These are phyloP conservation scores for Rhagoletis pomonella DNA, from an alignment of 1,140 invertebrate species.

Conservation along the genomic window DNA sequence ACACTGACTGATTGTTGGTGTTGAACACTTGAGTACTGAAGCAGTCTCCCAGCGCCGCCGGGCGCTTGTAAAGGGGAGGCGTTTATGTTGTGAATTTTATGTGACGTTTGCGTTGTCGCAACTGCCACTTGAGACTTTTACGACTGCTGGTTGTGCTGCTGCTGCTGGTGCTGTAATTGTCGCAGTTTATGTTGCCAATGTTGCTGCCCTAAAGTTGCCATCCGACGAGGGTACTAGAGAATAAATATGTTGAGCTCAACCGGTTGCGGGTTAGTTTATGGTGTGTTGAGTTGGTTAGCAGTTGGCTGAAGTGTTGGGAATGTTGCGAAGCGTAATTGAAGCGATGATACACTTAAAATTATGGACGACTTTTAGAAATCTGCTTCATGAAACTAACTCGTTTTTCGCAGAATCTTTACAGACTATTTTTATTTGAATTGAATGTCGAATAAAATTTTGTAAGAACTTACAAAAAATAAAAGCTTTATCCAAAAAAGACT, in stretches of 20 bases:
- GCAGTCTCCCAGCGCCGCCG: background rate
- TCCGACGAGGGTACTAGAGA: background rate
- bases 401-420: too few relatives aligned
- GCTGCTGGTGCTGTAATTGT: background rate
- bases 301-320: slow-evolving; percentile 29
- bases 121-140: slow-evolving; percentile 44
- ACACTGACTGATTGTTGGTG: background rate
- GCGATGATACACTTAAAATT: background rate
- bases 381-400: too few relatives aligned
- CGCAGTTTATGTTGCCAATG: background rate
- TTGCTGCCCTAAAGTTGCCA: background rate
- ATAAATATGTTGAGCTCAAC: background rate
- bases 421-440: too few relatives aligned
- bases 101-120: slow-evolving; percentile 27
- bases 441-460: too few relatives aligned
- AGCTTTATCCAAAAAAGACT: too few relatives aligned
- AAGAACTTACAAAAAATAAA: too few relatives aligned
- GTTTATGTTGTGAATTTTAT: slow-evolving; percentile 16
- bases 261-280: slow-evolving; percentile 20
- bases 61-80: background rate
- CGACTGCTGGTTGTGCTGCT: background rate
- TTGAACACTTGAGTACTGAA: background rate
- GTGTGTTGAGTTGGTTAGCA: slow-evolving; percentile 42
- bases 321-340: background rate
- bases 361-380: too few relatives aligned